A percentile compares a stretch with the other conserved stretches of the same genome.
Conservation (phyloP, 1,140 invertebrate species). For the Alviniconcha marisindica region DNA sequence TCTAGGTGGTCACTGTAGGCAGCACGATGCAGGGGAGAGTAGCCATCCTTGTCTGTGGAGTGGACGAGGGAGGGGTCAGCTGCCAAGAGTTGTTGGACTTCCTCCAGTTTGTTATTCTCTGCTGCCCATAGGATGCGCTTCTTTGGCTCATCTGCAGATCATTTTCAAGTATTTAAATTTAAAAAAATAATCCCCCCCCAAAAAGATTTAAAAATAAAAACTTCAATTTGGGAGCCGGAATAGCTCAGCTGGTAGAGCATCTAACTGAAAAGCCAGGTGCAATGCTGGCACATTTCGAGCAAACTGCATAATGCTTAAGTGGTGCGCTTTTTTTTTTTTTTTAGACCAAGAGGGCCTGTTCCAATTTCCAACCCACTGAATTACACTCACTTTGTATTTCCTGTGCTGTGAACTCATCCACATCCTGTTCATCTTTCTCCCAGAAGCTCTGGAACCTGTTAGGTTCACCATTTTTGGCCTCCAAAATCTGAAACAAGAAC, state of each 20-base stretch:
- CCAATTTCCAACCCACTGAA: background rate
- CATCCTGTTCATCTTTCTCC: constrained; percentile 69
- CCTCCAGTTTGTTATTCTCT: constrained; percentile 86
- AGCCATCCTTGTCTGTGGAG: constrained; percentile 89
- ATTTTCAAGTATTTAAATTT: background rate
- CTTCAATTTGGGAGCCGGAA: too few species aligned
- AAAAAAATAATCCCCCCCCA: too few species aligned
- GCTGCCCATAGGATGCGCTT: constrained; percentile 85
- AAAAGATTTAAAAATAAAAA: too few species aligned
- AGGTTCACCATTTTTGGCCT: constrained; percentile 61
- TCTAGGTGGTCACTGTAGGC: constrained; percentile 91
- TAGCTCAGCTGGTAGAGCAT: too few species aligned
- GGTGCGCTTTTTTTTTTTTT: too few species aligned
- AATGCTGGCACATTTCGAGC: too few species aligned
- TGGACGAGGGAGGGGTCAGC: constrained; percentile 82
- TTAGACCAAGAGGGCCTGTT: too few species aligned
- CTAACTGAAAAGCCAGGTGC: too few species aligned
- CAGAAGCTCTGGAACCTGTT: constrained; percentile 66
- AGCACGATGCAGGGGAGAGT: constrained; percentile 94
- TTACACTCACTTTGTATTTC: constrained; percentile 66
- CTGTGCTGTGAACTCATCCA: constrained; percentile 63
- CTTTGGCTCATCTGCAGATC: constrained; percentile 62
- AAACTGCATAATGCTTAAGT: too few species aligned
- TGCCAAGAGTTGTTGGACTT: constrained; percentile 81
- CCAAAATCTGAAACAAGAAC: constrained; percentile 57